Base-by-base conservation (phyloP, 2,888 invertebrate species). In the Aricia artaxerxes region DNA sequence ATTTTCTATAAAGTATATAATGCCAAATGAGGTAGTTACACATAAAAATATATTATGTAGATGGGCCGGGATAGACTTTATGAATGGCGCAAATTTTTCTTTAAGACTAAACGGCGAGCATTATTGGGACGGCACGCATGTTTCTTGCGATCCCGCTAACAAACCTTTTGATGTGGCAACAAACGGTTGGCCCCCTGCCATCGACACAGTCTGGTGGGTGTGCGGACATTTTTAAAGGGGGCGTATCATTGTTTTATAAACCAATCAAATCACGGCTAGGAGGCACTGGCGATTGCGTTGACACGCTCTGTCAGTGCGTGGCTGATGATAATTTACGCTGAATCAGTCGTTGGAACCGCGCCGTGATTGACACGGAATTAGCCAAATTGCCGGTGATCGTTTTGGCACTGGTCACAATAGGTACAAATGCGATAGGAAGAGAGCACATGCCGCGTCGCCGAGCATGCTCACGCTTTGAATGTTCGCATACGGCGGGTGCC, bases 181-280 rank as follows among this genome's bases (percentile, higher is more conserved):
- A 79, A 85, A 85, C 84, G 84, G 82, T 82, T 82, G 82, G 83
- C 85, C 78, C 79, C 79, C 76, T 86, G 85, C 85, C 85, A 86
- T 81, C 72, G 49, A 82, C 85, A 83, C 78, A 81, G 81, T 81
- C 81, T 79, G 81, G 85, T 87, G 85, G 89, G 88, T 86, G 88
- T 85, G 84, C 81, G 73, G 78, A 80, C 81, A 80, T 79, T 83
- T 81, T 81, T 77, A 76, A 79, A 80, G 82, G 82, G 82, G 85
- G 85, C 85, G 85, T 82, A 72, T 73, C 81, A 83, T 83, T 83
- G 83, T 82, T 78, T 78, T 77, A 79, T 80, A 82, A 79, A 79
- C 85, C 85, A 85, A 85, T 85, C 82, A 80, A 83, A 79, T 44
- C 49, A 53, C 44, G 9, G 76, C 53, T 31, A 75, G 76, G 76